Evolutionary conservation across 2,797 vertebrate species (phyloP), one percentile per base, ranked within the genome.

Genomic region (Gorsachius magnificus): DNA sequence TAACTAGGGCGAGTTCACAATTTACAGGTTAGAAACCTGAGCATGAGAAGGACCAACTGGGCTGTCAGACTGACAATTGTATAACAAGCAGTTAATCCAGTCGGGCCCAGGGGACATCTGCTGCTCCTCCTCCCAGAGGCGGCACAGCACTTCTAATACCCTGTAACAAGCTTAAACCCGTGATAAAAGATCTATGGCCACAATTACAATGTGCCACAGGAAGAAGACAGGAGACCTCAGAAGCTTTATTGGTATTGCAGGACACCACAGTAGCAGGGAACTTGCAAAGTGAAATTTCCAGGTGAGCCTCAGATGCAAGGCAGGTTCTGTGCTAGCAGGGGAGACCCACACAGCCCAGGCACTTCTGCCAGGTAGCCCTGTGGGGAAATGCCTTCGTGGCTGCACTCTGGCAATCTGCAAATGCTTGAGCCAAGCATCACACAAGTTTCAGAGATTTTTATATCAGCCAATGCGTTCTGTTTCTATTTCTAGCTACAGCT

Each of bases 101-200:
- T 63, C 1, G 0, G 66, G 66, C 61, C 51, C 0, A 0, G 17
- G 69, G 83, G 61, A 69, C 58, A 58, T 90, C 69, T 76, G 83
- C 76, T 90, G 65, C 88, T 95, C 65, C 76, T 93, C 77, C 83
- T 94, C 66, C 72, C 50, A 38, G 69, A 71, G 79, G 17, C 85
- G 38, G 83, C 69, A 24, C 20, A 31, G 83, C 58, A 28, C 69
- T 86, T 94, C 76, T 94, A 81, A 91, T 72, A 69, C 50, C 29
- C 80, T 65, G 53, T 81, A 90, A 94, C 93, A 83, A 95, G 88
- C 88, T 91, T 91, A 95, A 95, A 71, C 4, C 83, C 45, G 1
- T 25, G 83, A 83, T 64, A 87, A 87, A 79, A 89, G 63, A 57
- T 58, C 64, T 48, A 20, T 70, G 71, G 36, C 77, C 75, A 50